Percentiles rank a stretch among this genome's conserved stretches.
Conservation (phyloP, 2,113 vertebrate species). For the Chroicocephalus ridibundus region DNA sequence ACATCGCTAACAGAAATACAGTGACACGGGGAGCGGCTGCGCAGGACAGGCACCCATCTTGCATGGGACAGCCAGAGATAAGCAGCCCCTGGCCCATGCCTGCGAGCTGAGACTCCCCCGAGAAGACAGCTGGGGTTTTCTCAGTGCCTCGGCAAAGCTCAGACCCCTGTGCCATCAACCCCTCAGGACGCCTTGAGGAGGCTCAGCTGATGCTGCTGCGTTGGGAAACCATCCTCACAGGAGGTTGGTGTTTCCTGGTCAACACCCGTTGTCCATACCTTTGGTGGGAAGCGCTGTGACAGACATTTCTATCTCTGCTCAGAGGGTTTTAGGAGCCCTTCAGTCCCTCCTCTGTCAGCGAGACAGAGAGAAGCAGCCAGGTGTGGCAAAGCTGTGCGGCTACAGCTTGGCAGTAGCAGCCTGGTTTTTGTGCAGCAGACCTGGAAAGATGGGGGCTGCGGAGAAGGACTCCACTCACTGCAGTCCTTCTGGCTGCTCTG, state of each 20-base stretch:
- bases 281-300: neutral
- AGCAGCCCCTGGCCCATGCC: neutral
- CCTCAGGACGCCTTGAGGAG: neutral
- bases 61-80: neutral
- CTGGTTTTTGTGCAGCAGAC: neutral
- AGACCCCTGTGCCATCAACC: neutral
- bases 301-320: neutral
- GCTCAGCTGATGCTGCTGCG: neutral
- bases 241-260: neutral
- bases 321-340: neutral
- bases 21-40: rapidly evolving
- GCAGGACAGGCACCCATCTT: neutral
- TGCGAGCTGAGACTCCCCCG: rapidly evolving
- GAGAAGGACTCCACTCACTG: neutral
- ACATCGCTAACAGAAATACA: neutral
- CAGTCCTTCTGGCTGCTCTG: neutral
- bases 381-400: neutral
- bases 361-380: neutral
- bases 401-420: neutral
- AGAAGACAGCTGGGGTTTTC: neutral
- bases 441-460: neutral
- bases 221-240: neutral
- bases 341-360: neutral
- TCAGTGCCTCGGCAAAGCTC: neutral
- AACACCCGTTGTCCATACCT: neutral